Evolutionary conservation across 1,140 invertebrate genomes (phyloP), one percentile per base, ranked within the genome.

Genomic region (Dinothrombium tinctorium): DNA sequence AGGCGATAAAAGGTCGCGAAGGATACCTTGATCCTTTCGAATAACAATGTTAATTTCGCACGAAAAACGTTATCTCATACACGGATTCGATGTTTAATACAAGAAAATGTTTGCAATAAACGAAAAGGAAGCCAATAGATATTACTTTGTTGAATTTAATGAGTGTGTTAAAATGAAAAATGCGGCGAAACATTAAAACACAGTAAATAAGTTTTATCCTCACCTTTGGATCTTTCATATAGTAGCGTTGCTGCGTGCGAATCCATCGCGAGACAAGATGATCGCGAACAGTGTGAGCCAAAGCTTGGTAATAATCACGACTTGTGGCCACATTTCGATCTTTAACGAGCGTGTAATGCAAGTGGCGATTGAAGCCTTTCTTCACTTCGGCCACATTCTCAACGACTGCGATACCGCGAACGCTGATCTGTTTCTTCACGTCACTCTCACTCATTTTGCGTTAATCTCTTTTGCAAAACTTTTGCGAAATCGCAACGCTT

Each of bases 201-300:
- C 7, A 23, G 2, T 3, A 11, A 3, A 23, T 15, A 3, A n/a
- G 33, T 14, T 4, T 36, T 11, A 22, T 12, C 15, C 26, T 60
- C 69, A 96, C 90, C 78, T 99, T 99, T 33, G 92, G 94, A 62
- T 99, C 92, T 53, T 79, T 89, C 57, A 98, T 89, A 65, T 98
- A 96, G 63, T 98, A 98, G 62, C 89, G 72, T 59, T 99, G 94
- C 59, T 98, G 92, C 20, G 94, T 98, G 41, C 92, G 71, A 53
- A 99, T 98, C 94, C 94, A 99, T 57, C 94, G 68, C 8, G 83
- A 86, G 2, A 94, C 87, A 46, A 99, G 68, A 61, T 98, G 90
- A 63, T 99, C 92, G 56, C 84, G 77, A 47, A 98, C 89, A 38
- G 86, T 90, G 59, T 96, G 77, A 3, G 92, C 89, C 48, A 99